Evolutionary conservation across 2,888 invertebrate genomes (phyloP).

Genomic region (Buathra laborator): DNA sequence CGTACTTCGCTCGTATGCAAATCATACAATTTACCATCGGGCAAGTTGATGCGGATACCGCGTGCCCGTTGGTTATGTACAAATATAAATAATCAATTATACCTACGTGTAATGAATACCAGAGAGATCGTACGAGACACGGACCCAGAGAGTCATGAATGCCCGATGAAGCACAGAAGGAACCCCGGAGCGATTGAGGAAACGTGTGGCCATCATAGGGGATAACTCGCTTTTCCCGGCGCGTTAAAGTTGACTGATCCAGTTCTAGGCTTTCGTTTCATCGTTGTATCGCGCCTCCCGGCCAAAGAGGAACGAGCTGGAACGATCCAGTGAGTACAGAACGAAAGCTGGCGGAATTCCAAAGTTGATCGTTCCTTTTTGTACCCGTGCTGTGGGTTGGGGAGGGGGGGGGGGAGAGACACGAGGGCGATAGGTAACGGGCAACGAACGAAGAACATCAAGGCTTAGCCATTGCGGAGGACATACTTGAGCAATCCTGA

Average conservation of each 20-base stretch:
- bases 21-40: constrained; percentile 63
- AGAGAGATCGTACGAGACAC: constrained; percentile 25
- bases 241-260: constrained; percentile 50
- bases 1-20: constrained; percentile 59
- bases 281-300: constrained; percentile 61
- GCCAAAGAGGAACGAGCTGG: constrained; percentile 56
- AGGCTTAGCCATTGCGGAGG: constrained; percentile 24
- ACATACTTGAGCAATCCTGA: constrained; percentile 38
- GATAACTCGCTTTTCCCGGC: constrained; percentile 63
- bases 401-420: constrained; percentile 1
- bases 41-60: constrained; percentile 39
- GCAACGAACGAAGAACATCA: constrained; percentile 40
- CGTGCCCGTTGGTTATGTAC: constrained; percentile 65
- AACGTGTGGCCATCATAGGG: constrained; percentile 58
- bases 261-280: constrained; percentile 60
- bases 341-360: constrained; percentile 69
- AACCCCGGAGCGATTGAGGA: constrained; percentile 44
- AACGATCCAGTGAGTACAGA: constrained; percentile 58
- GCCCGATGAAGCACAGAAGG: not conserved
- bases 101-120: constrained; percentile 59
- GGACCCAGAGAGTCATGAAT: constrained; percentile 42
- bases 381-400: constrained; percentile 17
- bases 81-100: constrained; percentile 69
- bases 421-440: constrained; percentile 28
- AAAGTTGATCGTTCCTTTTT: constrained; percentile 63